A percentile compares a stretch with the other conserved stretches of the same genome.
These are phyloP conservation scores for Enteromius mattozi DNA, from an alignment of 2,797 vertebrate species.

Conservation along the genomic window DNA sequence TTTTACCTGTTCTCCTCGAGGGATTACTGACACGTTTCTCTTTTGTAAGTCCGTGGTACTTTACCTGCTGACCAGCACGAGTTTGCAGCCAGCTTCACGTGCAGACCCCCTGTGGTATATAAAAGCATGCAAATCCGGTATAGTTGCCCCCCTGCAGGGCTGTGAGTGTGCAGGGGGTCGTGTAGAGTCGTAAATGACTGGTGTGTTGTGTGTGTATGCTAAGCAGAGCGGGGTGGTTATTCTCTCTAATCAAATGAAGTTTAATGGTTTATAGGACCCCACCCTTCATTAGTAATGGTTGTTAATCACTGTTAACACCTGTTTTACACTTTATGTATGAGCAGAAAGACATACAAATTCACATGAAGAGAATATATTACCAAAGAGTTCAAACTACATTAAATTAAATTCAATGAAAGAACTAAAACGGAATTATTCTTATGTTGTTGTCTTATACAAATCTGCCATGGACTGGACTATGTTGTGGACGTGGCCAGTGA, in stretches of 20 bases:
- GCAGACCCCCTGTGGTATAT: background rate
- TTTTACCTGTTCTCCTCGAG: background rate
- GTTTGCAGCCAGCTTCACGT: background rate
- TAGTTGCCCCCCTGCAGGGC: background rate
- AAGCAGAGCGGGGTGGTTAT: background rate
- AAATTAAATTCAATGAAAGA: background rate
- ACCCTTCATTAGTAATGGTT: background rate
- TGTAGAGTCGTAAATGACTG: background rate
- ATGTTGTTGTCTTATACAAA: background rate
- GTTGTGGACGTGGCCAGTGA: background rate
- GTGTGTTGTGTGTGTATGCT: background rate
- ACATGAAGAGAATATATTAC: background rate
- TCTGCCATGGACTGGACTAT: background rate
- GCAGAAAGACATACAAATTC: background rate
- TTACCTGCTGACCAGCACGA: background rate
- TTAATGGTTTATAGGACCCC: too few species aligned
- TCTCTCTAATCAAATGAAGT: too few species aligned
- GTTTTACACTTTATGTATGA: background rate
- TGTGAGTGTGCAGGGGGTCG: background rate
- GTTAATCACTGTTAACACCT: background rate
- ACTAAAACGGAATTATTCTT: background rate
- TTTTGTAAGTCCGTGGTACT: background rate
- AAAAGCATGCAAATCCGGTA: background rate
- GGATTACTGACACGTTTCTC: background rate
- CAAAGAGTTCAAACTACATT: background rate